Base-by-base conservation (phyloP, 2,113 vertebrate genomes). In the Bagarius yarrelli region DNA sequence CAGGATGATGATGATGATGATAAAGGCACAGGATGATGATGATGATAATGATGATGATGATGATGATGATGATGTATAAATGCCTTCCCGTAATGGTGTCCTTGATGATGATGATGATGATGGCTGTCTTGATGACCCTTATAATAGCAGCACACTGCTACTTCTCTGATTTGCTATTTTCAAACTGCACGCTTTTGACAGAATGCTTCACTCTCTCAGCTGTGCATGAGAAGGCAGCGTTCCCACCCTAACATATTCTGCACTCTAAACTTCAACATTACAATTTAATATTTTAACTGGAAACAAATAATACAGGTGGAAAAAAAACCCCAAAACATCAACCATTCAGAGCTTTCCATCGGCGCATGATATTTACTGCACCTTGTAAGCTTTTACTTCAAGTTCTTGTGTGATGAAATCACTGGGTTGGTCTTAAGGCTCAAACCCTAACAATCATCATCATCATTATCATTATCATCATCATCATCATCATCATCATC, bases 71-170 rank as follows among this genome's bases (percentile, higher is more conserved):
- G 90, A 92, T 90, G 82, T 90, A 91, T 91, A 91, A 90, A 91
- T 90, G 91, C 88, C 89, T 86, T 90, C 86, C 88, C 86, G 81
- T 92, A 92, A 92, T 93, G 90, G 89, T 90, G 88, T 91, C 90
- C 91, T 91, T 93, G 91, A 93, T 93, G 92, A 89, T 93, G 90
- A 91, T 92, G 91, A 93, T 93, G 92, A 89, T 93, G 90, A 91
- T 92, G 85, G 90, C 85, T 83, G 85, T 89, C 89, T 91, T 92
- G 91, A 93, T 89, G 89, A 91, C 90, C 91, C 87, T 90, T 90
- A 87, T 91, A 88, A 88, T 90, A 83, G 90, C 78, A 80, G 88
- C 86, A 89, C 86, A 72, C 83, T 85, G 87, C 86, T 89, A 89
- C 88, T 90, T 87, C 84, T 80, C 66, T 84, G 83, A 86, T 87